These are phyloP conservation scores for Carabus problematicus DNA, from an alignment of 2,888 invertebrate genomes.

Conservation along the genomic window DNA sequence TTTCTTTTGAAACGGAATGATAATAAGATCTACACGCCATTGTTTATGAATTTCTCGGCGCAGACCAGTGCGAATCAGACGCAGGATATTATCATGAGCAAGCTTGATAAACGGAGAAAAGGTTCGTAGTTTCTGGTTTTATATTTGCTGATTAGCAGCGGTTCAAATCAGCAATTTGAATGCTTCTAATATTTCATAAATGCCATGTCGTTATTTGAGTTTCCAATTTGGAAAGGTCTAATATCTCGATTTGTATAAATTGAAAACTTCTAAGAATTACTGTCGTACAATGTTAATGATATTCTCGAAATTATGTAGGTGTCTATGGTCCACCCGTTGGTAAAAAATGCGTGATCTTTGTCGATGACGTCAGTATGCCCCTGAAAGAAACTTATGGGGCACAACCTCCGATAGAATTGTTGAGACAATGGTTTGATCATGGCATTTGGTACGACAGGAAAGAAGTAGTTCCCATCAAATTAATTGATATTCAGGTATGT, in stretches of 20 bases:
- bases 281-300: constrained; percentile 1
- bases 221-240: constrained; percentile 1
- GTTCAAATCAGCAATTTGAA: neutral
- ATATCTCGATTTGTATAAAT: too few species aligned
- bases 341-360: constrained; percentile 87
- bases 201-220: neutral
- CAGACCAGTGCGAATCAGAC: constrained; percentile 94
- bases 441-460: constrained; percentile 90
- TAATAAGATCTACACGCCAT: constrained; percentile 78
- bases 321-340: constrained; percentile 93
- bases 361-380: constrained; percentile 97
- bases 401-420: constrained; percentile 91
- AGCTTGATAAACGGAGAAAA: constrained; percentile 90
- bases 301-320: constrained; percentile 60
- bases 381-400: constrained; percentile 88
- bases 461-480: constrained; percentile 76
- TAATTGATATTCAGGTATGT: constrained; percentile 82
- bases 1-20: constrained; percentile 83
- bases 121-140: constrained; percentile 59
- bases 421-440: constrained; percentile 91
- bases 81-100: constrained; percentile 94
- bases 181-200: constrained; percentile 8
- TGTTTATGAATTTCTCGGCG: constrained; percentile 91
- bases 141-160: neutral
- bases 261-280: neutral